These are phyloP conservation scores for Melitaea athalia DNA, from an alignment of 2,888 invertebrate genomes.

Conservation along the genomic window DNA sequence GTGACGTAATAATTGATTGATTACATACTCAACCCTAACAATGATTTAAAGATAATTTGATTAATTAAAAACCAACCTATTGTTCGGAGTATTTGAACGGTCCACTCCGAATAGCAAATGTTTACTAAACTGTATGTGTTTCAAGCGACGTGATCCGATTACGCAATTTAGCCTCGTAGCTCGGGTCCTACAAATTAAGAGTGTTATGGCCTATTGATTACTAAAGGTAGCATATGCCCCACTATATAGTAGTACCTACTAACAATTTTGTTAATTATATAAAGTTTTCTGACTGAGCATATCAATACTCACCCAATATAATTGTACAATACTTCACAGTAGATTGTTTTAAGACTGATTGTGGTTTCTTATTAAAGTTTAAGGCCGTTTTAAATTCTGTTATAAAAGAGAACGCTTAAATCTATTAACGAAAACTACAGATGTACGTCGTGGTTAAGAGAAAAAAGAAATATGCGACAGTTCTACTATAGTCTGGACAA, in stretches of 20 bases:
- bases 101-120: constrained; percentile 7
- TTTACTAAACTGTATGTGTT: constrained; percentile 8
- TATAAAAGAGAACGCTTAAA: too few relatives aligned
- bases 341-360: too few relatives aligned
- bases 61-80: background rate
- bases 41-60: background rate
- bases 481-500: too few relatives aligned
- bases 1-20: background rate
- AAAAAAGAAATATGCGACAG: too few relatives aligned
- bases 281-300: too few relatives aligned
- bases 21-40: background rate
- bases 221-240: background rate
- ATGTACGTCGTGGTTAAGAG: too few relatives aligned
- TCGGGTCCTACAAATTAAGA: background rate
- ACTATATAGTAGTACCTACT: background rate
- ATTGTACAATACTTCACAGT: too few relatives aligned
- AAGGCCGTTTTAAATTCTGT: too few relatives aligned
- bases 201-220: background rate
- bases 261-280: background rate
- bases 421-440: too few relatives aligned
- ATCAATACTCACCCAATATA: too few relatives aligned
- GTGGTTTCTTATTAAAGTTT: too few relatives aligned
- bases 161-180: background rate
- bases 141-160: constrained; percentile 8
- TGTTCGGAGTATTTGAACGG: background rate